Evolutionary conservation across 2,113 vertebrate genomes (phyloP).

Genomic region (Spheniscus mendiculus): DNA sequence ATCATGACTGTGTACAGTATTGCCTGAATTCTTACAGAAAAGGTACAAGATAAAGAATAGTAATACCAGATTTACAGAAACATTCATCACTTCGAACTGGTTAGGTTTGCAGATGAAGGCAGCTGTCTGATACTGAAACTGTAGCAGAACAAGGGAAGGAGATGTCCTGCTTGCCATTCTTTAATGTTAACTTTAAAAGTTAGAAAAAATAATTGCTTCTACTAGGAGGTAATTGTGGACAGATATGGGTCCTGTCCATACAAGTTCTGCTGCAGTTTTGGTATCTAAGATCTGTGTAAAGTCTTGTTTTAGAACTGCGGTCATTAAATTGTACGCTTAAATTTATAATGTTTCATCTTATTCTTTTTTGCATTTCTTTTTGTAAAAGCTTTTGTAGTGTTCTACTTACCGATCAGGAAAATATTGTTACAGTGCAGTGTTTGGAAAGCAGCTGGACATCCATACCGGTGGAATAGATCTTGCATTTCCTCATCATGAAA

Average conservation of each 20-base stretch:
- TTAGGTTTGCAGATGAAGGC: background rate
- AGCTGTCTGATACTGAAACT: background rate
- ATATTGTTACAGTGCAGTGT: conserved; percentile 81
- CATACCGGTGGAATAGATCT: conserved; percentile 93
- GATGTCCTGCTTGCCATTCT: background rate
- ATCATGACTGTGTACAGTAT: fast-evolving
- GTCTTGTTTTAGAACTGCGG: background rate
- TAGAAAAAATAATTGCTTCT: background rate
- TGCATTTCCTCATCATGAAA: conserved; percentile 97
- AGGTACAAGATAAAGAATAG: background rate
- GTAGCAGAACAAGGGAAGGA: background rate
- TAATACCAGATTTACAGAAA: background rate
- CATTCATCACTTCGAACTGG: background rate
- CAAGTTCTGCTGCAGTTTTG: background rate
- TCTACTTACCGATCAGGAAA: background rate
- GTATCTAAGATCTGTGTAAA: background rate
- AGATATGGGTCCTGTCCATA: background rate
- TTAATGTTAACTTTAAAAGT: background rate
- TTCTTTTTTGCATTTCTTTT: background rate
- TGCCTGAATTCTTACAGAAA: background rate
- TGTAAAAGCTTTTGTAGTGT: background rate
- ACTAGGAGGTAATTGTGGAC: background rate
- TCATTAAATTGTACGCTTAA: background rate
- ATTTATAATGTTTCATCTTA: background rate
- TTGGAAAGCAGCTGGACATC: conserved; percentile 91